phyloP scores from a whole-genome alignment of 2,113 vertebrate species.

The Galbula dea region DNA sequence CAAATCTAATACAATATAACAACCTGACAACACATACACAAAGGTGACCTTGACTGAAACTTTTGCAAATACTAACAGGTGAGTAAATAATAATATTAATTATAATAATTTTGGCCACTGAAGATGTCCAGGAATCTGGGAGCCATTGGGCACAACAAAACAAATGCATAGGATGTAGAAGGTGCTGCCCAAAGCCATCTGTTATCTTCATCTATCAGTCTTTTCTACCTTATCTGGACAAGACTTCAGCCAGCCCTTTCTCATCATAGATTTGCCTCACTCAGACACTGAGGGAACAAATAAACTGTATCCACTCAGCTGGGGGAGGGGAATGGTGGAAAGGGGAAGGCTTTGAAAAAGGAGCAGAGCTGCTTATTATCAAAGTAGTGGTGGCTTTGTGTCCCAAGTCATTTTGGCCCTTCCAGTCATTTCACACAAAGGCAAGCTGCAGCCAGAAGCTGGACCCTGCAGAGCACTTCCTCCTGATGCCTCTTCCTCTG shows the following conservation, averaged over 20 bases:
- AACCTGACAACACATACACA: background rate
- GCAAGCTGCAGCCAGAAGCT: background rate
- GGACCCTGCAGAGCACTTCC: background rate
- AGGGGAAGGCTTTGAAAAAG: background rate
- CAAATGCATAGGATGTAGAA: background rate
- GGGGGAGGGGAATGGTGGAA: background rate
- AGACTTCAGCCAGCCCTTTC: background rate
- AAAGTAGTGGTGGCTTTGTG: background rate
- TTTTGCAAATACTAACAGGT: background rate
- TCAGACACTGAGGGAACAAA: background rate
- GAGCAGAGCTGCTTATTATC: background rate
- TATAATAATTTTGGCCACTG: background rate
- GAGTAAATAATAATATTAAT: too few relatives aligned
- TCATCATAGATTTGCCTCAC: background rate
- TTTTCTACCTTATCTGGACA: background rate
- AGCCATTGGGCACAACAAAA: background rate
- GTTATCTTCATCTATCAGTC: background rate
- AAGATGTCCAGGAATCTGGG: background rate
- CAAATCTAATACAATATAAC: background rate
- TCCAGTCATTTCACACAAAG: fast-evolving
- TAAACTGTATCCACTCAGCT: background rate
- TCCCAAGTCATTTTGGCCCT: background rate
- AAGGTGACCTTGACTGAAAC: background rate
- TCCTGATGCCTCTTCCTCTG: background rate
- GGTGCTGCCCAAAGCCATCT: background rate